Percentiles rank a stretch among this genome's conserved stretches.
phyloP scores from a whole-genome alignment of 2,888 invertebrate genomes.

The Pyrochroa serraticornis region DNA sequence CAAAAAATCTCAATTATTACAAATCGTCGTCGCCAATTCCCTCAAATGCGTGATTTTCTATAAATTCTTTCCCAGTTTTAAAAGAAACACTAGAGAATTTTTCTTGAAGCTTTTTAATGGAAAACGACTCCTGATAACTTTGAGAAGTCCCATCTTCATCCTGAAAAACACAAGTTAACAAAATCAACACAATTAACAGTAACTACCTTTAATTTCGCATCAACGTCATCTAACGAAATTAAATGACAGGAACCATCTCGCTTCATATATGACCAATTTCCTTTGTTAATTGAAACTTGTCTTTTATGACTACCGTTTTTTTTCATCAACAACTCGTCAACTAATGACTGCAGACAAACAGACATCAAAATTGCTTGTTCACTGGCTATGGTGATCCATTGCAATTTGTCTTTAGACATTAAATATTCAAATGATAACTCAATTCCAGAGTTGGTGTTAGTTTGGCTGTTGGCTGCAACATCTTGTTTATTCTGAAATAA shows the following conservation, averaged over 20 bases:
- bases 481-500: slow-evolving; percentile 47
- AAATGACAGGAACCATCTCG: slow-evolving; percentile 75
- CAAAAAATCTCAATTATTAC: slow-evolving; percentile 52
- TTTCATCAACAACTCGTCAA: slow-evolving; percentile 86
- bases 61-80: slow-evolving; percentile 72
- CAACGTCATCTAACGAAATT: slow-evolving; percentile 59
- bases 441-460: slow-evolving; percentile 60
- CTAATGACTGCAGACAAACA: slow-evolving; percentile 93
- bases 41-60: slow-evolving; percentile 92
- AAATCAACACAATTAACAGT: not conserved
- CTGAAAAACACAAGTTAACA: slow-evolving; percentile 54
- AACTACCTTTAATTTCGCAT: slow-evolving; percentile 38
- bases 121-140: slow-evolving; percentile 70
- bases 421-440: slow-evolving; percentile 96
- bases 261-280: slow-evolving; percentile 73
- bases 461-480: slow-evolving; percentile 45
- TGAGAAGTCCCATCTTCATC: slow-evolving; percentile 64
- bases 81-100: slow-evolving; percentile 75
- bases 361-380: slow-evolving; percentile 95
- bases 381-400: slow-evolving; percentile 92
- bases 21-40: slow-evolving; percentile 95
- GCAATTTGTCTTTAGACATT: slow-evolving; percentile 86
- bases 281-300: slow-evolving; percentile 52
- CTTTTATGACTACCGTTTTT: slow-evolving; percentile 65
- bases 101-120: slow-evolving; percentile 76